Conservation (phyloP, 2,888 invertebrate species). For the Mythimna ferrago region DNA sequence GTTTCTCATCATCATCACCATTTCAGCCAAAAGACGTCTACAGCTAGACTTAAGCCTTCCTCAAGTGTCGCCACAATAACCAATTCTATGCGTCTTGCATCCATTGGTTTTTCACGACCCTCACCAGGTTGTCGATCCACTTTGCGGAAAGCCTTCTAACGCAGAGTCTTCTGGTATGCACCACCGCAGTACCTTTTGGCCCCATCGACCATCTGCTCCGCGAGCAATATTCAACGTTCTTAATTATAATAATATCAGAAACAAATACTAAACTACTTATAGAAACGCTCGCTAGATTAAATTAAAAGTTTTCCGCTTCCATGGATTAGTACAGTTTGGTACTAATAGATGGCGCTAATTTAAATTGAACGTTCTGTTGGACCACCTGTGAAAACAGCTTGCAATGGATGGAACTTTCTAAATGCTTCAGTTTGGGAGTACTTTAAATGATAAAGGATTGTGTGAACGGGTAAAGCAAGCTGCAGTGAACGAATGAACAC, state of each 20-base stretch:
- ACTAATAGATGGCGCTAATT: conserved; percentile 46
- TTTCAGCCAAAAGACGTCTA: too few relatives aligned
- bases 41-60: too few relatives aligned
- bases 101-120: too few relatives aligned
- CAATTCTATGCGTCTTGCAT: too few relatives aligned
- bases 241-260: conserved; percentile 13
- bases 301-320: conserved; percentile 39
- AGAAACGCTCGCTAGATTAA: conserved; percentile 12
- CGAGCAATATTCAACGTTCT: background rate
- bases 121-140: too few relatives aligned
- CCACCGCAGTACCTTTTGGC: too few relatives aligned
- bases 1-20: too few relatives aligned
- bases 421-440: conserved; percentile 26
- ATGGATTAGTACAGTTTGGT: conserved; percentile 45
- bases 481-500: conserved; percentile 9
- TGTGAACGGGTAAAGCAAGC: conserved; percentile 3
- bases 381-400: conserved; percentile 51
- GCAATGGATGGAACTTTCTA: conserved; percentile 21
- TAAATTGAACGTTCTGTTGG: conserved; percentile 32
- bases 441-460: conserved; percentile 45
- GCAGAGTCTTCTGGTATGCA: too few relatives aligned
- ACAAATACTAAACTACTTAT: background rate
- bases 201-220: too few relatives aligned
- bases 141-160: too few relatives aligned
- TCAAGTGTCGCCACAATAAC: too few relatives aligned